These are phyloP conservation scores for Dryocosmus kuriphilus DNA, from an alignment of 2,888 invertebrate species.

Conservation along the genomic window DNA sequence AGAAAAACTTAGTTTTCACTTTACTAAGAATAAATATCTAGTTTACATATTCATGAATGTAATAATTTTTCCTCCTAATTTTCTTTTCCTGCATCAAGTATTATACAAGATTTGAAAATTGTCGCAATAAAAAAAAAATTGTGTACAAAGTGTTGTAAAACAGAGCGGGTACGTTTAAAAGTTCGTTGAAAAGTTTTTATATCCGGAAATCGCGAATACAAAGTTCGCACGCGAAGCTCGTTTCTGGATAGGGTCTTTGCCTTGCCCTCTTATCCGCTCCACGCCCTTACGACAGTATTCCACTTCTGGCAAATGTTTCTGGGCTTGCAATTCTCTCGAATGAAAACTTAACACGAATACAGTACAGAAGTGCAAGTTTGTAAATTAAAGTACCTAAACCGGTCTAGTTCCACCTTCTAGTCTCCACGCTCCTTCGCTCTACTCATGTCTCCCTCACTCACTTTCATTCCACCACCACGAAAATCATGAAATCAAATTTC, in stretches of 20 bases:
- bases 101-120: neutral
- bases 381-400: constrained; percentile 59
- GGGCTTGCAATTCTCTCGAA: constrained; percentile 65
- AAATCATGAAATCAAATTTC: neutral
- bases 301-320: constrained; percentile 65
- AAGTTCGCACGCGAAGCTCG: constrained; percentile 51
- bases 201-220: constrained; percentile 62
- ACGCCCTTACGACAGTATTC: constrained; percentile 55
- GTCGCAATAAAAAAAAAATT: neutral
- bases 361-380: constrained; percentile 61
- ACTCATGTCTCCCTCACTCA: neutral
- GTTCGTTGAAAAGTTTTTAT: constrained; percentile 54
- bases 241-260: constrained; percentile 46
- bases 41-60: too few relatives aligned
- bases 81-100: neutral
- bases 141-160: constrained; percentile 27
- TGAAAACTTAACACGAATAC: constrained; percentile 70
- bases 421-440: neutral
- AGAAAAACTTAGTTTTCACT: too few relatives aligned
- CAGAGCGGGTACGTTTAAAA: constrained; percentile 24
- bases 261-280: constrained; percentile 59
- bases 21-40: neutral
- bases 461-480: neutral
- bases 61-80: neutral
- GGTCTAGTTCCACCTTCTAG: neutral